These are phyloP conservation scores for Isichthys henryi DNA, from an alignment of 2,113 vertebrate genomes.

Conservation along the genomic window DNA sequence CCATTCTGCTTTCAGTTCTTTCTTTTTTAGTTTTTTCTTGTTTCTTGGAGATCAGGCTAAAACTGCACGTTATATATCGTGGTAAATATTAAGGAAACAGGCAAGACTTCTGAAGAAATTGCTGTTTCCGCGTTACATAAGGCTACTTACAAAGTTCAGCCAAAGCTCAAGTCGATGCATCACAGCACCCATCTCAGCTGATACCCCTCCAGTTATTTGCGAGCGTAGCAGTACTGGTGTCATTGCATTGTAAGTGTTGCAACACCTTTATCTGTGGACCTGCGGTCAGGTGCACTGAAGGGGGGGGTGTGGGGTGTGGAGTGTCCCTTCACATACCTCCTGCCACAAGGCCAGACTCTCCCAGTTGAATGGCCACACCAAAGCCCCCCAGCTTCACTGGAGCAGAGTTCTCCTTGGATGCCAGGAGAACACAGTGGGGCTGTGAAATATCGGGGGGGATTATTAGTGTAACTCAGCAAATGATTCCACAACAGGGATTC, in stretches of 20 bases:
- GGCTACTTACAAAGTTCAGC: background rate
- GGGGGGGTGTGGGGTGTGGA: background rate
- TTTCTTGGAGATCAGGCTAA: background rate
- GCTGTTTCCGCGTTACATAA: background rate
- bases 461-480: background rate
- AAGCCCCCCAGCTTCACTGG: conserved; percentile 95
- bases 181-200: background rate
- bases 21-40: background rate
- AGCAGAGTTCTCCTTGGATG: conserved; percentile 95
- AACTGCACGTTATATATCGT: background rate
- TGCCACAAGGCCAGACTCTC: conserved; percentile 93
- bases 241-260: background rate
- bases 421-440: conserved; percentile 96
- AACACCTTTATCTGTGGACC: background rate
- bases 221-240: background rate
- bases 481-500: background rate
- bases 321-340: conserved; percentile 70
- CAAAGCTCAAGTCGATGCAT: too few species aligned
- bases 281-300: background rate
- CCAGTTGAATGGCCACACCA: conserved; percentile 93
- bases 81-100: background rate
- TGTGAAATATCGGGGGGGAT: conserved; percentile 43
- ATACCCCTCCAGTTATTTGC: background rate
- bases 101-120: background rate
- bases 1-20: background rate